Percentiles rank a stretch among this genome's conserved stretches.
Conservation (phyloP, 2,113 vertebrate species). For the Circaetus cinerascens region DNA sequence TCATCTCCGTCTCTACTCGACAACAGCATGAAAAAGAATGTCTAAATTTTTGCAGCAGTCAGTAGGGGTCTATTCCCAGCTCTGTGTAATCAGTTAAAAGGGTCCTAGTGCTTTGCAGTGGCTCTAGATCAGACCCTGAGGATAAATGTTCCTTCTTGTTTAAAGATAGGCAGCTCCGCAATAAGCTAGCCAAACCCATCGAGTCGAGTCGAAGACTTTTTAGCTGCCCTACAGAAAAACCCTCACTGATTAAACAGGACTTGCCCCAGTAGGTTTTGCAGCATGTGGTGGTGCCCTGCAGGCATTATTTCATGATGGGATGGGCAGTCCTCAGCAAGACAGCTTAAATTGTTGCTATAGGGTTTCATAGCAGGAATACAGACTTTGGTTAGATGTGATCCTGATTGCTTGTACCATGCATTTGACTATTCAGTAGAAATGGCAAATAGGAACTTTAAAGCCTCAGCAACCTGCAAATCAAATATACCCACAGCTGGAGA, state of each 20-base stretch:
- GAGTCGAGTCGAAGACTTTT: rapidly evolving
- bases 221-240: not conserved
- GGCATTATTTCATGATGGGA: not conserved
- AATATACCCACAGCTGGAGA: not conserved
- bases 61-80: not conserved
- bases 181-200: not conserved
- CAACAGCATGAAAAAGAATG: not conserved
- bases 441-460: not conserved
- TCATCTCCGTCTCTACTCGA: not conserved
- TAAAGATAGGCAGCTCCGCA: not conserved
- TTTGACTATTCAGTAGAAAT: not conserved
- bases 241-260: not conserved
- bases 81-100: not conserved
- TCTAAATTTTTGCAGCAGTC: not conserved
- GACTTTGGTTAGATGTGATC: rapidly evolving
- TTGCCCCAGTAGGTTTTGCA: not conserved
- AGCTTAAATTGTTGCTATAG: not conserved
- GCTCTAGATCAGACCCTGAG: not conserved
- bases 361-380: not conserved
- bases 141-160: not conserved
- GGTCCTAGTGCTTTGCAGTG: not conserved
- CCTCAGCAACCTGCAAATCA: not conserved
- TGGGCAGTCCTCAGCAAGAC: not conserved
- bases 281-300: not conserved
- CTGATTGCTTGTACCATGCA: not conserved